Evolutionary conservation across 2,888 invertebrate species (phyloP).

Genomic region (Chrysolina oricalcia): DNA sequence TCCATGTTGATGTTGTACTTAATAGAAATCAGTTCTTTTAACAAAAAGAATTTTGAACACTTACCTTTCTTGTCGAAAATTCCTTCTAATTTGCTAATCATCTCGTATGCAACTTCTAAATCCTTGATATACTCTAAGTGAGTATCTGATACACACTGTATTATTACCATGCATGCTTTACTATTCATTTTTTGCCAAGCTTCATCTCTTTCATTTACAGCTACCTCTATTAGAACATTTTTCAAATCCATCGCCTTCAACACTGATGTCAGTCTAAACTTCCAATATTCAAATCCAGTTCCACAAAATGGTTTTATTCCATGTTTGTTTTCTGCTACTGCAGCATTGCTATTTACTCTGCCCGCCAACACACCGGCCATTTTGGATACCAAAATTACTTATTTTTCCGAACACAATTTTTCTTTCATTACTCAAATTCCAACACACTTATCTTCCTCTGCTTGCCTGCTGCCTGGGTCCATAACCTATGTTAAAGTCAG

Average conservation of each 20-base stretch:
- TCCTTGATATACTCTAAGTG: constrained; percentile 48
- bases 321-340: constrained; percentile 25
- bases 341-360: not conserved
- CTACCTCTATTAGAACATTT: constrained; percentile 31
- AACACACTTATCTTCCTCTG: not conserved
- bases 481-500: not conserved
- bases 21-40: no score
- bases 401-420: not conserved
- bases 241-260: constrained; percentile 37
- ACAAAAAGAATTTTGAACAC: no score
- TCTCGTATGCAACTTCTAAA: no score
- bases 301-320: constrained; percentile 43
- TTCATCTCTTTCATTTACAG: constrained; percentile 3
- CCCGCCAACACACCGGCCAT: not conserved
- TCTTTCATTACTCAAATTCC: not conserved
- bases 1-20: no score
- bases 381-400: not conserved
- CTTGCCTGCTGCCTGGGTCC: not conserved
- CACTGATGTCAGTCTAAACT: constrained; percentile 39
- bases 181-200: constrained; percentile 43
- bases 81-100: no score
- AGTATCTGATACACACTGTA: constrained; percentile 46
- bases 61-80: no score
- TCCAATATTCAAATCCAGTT: constrained; percentile 25
- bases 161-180: constrained; percentile 44